Evolutionary conservation across 2,113 vertebrate genomes (phyloP), one percentile per base, ranked within the genome.

Genomic region (Ptyas mucosa): DNA sequence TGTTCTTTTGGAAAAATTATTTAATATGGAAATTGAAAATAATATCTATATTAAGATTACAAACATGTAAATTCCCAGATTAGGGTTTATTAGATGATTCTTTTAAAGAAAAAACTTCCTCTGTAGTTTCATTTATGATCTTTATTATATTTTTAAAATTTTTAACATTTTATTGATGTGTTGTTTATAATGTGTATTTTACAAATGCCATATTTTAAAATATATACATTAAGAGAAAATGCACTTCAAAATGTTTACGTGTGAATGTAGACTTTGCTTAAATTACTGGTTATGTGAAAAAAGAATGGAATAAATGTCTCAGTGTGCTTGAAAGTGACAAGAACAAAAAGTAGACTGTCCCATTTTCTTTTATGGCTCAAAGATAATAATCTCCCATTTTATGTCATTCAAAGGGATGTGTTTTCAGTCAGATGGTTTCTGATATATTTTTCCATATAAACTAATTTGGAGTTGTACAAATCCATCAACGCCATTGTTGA

Each of bases 391-490:
- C 24, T 49, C 20, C 49, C 20, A 89, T 89, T 85, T 58, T 89
- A 85, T 52, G 58, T 58, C 34, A 90, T 88, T 92, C 10, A 89
- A 15, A 69, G 89, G 81, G 57, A 39, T 92, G 87, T 23, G 12
- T 52, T 93, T 53, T 39, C 55, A 23, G 3, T 85, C 24, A 1
- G 5, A n/a, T 2, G 15, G 52, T 64, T 93, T 93, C 49, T 39
- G 34, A 39, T 85, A 58, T 86, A 69, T 92, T 54, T 46, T 14
- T 20, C 8, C 49, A 2, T 1, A 24, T 43, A 10, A 87, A 75
- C 1, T 58, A 34, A 39, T 26, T 95, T 93, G 46, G 64, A 89
- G 43, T 55, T 88, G 8, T 75, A 94, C 18, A 93, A 92, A 89
- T 5, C 89, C 0, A 91, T 88, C 75, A 93, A 86, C 86, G 5